Percentiles rank a stretch among this genome's conserved stretches.
Conservation (phyloP, 2,888 invertebrate genomes). For the Dolichopus griseipennis region DNA sequence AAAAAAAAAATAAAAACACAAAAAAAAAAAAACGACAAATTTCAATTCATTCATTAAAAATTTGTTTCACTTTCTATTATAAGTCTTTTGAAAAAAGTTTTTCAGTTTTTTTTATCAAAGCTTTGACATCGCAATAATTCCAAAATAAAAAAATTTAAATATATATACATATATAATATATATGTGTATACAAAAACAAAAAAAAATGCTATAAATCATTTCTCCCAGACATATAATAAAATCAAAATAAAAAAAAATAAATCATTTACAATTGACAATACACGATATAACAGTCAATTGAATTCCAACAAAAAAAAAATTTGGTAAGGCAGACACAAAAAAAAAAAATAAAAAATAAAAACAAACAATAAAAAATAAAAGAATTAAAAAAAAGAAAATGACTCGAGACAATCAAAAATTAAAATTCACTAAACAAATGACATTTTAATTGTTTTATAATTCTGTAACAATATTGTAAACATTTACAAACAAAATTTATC, state of each 20-base stretch:
- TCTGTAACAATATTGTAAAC: not conserved
- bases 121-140: not conserved
- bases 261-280: not conserved
- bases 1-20: not conserved
- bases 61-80: not conserved
- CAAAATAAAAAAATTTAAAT: not conserved
- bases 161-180: too few species aligned
- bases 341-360: not conserved
- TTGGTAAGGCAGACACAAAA: too few species aligned
- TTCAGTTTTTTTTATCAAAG: too few species aligned
- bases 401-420: not conserved
- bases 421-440: not conserved
- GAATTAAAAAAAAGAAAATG: too few species aligned
- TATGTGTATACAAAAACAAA: not conserved
- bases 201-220: not conserved
- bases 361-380: too few species aligned
- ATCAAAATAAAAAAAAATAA: not conserved
- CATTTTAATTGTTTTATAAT: not conserved
- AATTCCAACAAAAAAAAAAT: not conserved
- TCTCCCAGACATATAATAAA: not conserved
- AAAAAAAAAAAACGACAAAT: not conserved
- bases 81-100: not conserved
- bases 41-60: slow-evolving; percentile 1
- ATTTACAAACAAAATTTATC: not conserved
- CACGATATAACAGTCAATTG: not conserved